Evolutionary conservation across 1,140 invertebrate species (phyloP).

Genomic region (Papilio aristodemus): DNA sequence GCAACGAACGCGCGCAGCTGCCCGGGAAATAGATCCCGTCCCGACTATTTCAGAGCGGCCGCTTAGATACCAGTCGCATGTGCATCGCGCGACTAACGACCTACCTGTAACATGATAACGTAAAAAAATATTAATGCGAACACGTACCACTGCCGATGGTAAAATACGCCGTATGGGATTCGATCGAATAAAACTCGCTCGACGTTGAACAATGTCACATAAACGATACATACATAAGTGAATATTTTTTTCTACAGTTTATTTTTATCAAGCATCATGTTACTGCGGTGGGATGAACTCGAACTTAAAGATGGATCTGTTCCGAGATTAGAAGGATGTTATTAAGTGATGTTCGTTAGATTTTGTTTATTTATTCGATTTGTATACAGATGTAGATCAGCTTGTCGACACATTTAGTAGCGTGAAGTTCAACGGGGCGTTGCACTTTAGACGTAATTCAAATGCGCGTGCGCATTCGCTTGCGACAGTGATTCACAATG

Average conservation of each 20-base stretch:
- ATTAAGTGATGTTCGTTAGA: not conserved
- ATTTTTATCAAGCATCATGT: constrained; percentile 19
- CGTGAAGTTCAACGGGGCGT: constrained; percentile 72
- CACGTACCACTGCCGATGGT: constrained; percentile 26
- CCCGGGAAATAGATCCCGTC: constrained; percentile 77
- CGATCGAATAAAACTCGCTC: constrained; percentile 22
- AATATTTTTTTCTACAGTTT: constrained; percentile 15
- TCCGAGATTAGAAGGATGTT: not conserved
- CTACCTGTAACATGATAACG: constrained; percentile 64
- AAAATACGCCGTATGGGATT: constrained; percentile 30
- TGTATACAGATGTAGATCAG: constrained; percentile 16
- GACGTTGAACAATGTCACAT: constrained; percentile 20
- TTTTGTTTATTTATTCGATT: not conserved
- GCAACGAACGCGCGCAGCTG: constrained; percentile 77
- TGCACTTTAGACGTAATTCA: constrained; percentile 69
- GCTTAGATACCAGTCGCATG: constrained; percentile 60
- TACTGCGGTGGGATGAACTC: constrained; percentile 3
- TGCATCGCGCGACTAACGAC: constrained; percentile 50
- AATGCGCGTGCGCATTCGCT: constrained; percentile 54
- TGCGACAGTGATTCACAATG: constrained; percentile 68
- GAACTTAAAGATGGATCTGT: constrained; percentile 6
- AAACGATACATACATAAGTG: constrained; percentile 26
- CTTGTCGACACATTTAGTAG: constrained; percentile 58
- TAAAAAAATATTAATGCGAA: constrained; percentile 37
- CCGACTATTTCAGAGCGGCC: constrained; percentile 76